Conservation (phyloP, 2,797 vertebrate species). For the Poecilia wingei region DNA sequence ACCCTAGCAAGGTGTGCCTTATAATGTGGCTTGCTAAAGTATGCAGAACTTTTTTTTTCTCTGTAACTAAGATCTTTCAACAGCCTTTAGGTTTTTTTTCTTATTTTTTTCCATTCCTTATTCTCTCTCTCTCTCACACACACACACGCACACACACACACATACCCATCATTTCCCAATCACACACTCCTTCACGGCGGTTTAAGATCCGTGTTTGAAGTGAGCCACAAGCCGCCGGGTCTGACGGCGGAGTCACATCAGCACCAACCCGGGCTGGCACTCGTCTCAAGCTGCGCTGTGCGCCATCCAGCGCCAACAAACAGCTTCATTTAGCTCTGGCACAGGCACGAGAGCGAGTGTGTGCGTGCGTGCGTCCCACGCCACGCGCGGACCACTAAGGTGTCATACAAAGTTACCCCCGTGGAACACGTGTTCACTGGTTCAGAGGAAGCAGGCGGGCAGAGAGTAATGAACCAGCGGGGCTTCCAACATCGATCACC, state of each 20-base stretch:
- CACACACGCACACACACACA: neutral
- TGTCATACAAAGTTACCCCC: conserved; percentile 21
- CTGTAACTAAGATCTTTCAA: neutral
- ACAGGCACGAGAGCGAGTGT: neutral
- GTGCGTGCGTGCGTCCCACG: neutral
- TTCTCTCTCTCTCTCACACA: neutral
- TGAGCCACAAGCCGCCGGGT: conserved; percentile 30
- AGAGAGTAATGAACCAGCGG: conserved; percentile 7
- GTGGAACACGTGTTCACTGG: conserved; percentile 5
- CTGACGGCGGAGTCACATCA: conserved; percentile 48
- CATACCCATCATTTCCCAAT: neutral
- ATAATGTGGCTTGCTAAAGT: neutral
- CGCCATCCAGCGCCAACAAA: conserved; percentile 9
- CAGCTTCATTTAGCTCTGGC: conserved; percentile 2
- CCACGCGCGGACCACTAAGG: conserved; percentile 4
- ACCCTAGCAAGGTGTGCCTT: neutral
- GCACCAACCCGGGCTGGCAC: conserved; percentile 33
- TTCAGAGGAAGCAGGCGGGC: neutral
- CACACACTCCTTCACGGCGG: conserved; percentile 5
- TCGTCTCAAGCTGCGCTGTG: conserved; percentile 26
- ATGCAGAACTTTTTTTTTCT: neutral
- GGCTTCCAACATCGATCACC: conserved; percentile 31
- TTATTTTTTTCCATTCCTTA: neutral
- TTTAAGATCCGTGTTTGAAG: conserved; percentile 34
- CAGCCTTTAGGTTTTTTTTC: neutral